Evolutionary conservation across 2,888 invertebrate species (phyloP).

Genomic region (Galerucella calmariensis): DNA sequence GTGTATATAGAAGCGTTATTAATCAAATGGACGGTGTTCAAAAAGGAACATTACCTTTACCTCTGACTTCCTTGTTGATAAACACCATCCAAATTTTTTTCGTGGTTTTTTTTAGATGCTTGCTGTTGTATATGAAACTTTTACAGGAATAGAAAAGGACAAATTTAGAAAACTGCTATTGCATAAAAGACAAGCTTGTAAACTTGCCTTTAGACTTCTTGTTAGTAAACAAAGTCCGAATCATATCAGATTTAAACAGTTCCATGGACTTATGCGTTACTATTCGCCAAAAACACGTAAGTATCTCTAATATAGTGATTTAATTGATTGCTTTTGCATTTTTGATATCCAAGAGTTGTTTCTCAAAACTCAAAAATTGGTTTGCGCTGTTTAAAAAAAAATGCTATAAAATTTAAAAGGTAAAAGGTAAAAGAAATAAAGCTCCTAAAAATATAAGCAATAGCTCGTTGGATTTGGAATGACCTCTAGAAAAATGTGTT

Average conservation of each 20-base stretch:
- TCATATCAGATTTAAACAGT: slow-evolving; percentile 78
- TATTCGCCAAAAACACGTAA: slow-evolving; percentile 79
- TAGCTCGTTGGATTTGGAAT: too few relatives aligned
- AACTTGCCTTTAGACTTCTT: slow-evolving; percentile 82
- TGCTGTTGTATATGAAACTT: slow-evolving; percentile 91
- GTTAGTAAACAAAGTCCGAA: slow-evolving; percentile 81
- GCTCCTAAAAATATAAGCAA: too few relatives aligned
- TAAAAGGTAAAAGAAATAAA: too few relatives aligned
- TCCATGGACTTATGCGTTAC: slow-evolving; percentile 82
- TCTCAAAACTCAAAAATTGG: too few relatives aligned
- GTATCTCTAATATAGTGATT: slow-evolving; percentile 47
- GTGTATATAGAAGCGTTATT: not conserved
- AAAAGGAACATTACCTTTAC: not conserved
- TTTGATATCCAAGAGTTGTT: too few relatives aligned
- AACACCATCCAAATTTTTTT: too few relatives aligned
- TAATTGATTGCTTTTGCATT: too few relatives aligned
- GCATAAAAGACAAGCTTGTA: slow-evolving; percentile 84
- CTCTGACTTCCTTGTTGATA: too few relatives aligned
- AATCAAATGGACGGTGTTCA: not conserved
- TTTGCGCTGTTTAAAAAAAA: too few relatives aligned
- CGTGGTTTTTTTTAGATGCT: slow-evolving; percentile 72
- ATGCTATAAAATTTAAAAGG: too few relatives aligned
- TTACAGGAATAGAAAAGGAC: slow-evolving; percentile 85
- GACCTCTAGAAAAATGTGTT: too few relatives aligned
- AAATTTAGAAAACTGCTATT: slow-evolving; percentile 85